A percentile compares a stretch with the other conserved stretches of the same genome.
Conservation (phyloP, 2,797 vertebrate genomes). For the Rhinatrema bivittatum region DNA sequence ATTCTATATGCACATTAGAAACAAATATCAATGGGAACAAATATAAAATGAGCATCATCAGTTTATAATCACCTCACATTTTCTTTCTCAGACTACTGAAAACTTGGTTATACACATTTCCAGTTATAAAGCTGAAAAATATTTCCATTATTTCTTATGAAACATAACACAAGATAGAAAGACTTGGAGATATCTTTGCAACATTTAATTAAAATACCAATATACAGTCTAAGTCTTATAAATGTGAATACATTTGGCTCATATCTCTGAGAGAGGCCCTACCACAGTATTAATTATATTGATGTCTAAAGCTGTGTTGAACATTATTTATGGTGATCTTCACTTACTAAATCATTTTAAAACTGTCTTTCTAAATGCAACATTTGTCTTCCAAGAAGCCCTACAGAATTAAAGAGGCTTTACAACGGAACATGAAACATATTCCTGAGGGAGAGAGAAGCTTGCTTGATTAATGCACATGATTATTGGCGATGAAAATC, state of each 20-base stretch:
- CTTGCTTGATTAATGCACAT: conserved; percentile 92
- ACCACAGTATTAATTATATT: conserved; percentile 58
- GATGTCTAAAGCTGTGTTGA: conserved; percentile 52
- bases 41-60: too few relatives aligned
- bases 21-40: too few relatives aligned
- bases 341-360: conserved; percentile 66
- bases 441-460: conserved; percentile 83
- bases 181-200: conserved; percentile 41
- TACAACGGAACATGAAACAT: conserved; percentile 83
- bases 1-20: too few relatives aligned
- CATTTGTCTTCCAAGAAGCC: conserved; percentile 86
- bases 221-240: conserved; percentile 48
- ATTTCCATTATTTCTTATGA: too few relatives aligned
- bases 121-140: too few relatives aligned
- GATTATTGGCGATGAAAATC: conserved; percentile 98
- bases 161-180: conserved; percentile 16
- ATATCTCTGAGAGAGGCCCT: conserved; percentile 37
- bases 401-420: conserved; percentile 89
- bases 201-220: conserved; percentile 45
- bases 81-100: too few relatives aligned
- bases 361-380: conserved; percentile 71
- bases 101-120: too few relatives aligned
- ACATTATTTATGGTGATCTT: conserved; percentile 65
- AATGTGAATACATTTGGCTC: conserved; percentile 58
- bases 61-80: too few relatives aligned